These are phyloP conservation scores for Alectoris magna DNA, from an alignment of 2,797 vertebrate genomes.

Conservation along the genomic window DNA sequence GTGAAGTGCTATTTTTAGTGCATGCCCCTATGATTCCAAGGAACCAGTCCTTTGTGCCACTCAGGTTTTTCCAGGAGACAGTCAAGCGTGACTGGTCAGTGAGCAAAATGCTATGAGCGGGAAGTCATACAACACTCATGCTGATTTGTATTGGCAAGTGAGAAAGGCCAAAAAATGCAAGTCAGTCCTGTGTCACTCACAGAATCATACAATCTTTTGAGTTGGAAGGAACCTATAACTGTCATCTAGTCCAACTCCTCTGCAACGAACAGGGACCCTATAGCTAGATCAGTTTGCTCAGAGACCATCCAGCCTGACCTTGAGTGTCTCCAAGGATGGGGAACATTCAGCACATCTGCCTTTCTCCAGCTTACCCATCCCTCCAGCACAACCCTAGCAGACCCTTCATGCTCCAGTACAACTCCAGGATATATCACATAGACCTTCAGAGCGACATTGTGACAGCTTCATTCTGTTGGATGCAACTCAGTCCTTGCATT, in stretches of 20 bases:
- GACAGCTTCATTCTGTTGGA: not conserved
- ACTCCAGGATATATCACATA: not conserved
- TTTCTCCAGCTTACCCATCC: not conserved
- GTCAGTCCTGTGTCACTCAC: not conserved
- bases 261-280: no score
- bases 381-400: not conserved
- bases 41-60: not conserved
- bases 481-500: not conserved
- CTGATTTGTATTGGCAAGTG: not conserved
- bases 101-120: not conserved
- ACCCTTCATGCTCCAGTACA: not conserved
- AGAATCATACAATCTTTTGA: no score
- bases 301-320: no score
- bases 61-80: not conserved
- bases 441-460: not conserved
- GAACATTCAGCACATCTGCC: no score
- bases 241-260: no score
- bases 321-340: no score
- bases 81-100: not conserved
- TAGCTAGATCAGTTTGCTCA: no score
- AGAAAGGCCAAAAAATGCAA: not conserved
- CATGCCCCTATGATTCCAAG: not conserved
- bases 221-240: no score
- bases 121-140: rapidly evolving
- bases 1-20: not conserved